Percentiles rank a stretch among this genome's conserved stretches.
phyloP scores from a whole-genome alignment of 2,797 vertebrate species.

The Taeniopygia guttata region DNA sequence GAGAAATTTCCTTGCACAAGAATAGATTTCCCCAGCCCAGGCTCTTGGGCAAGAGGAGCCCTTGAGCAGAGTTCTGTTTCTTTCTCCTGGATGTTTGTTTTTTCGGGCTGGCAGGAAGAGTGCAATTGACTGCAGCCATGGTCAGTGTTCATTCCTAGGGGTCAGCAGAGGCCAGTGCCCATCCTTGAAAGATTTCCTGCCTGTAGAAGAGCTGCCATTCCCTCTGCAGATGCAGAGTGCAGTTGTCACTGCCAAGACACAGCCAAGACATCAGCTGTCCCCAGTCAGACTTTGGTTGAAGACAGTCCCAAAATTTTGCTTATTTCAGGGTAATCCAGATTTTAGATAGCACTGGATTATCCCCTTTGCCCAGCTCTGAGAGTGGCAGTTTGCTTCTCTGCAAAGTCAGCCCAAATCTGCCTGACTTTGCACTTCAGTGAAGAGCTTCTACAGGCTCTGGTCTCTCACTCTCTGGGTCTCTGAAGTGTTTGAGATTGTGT shows the following conservation, averaged over 20 bases:
- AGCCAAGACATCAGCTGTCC: fast-evolving
- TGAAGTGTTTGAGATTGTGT: not conserved
- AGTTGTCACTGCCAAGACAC: not conserved
- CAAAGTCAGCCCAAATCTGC: not conserved
- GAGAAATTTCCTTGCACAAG: not conserved
- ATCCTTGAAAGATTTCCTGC: not conserved
- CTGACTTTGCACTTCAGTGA: not conserved
- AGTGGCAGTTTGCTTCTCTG: not conserved
- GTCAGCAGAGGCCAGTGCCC: not conserved
- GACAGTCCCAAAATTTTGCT: not conserved
- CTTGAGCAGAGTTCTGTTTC: not conserved
- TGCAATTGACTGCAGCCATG: not conserved
- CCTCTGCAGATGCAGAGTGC: not conserved
- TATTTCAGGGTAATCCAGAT: not conserved
- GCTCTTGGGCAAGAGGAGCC: not conserved
- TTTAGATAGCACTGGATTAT: not conserved
- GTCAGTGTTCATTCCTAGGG: not conserved
- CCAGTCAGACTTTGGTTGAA: not conserved
- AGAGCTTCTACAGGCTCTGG: not conserved
- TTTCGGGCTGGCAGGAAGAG: not conserved
- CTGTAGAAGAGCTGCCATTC: not conserved
- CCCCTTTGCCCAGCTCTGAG: not conserved
- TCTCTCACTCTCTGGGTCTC: not conserved
- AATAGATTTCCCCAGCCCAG: not conserved
- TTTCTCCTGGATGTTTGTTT: not conserved